Evolutionary conservation across 2,797 vertebrate genomes (phyloP), one percentile per base, ranked within the genome.

Genomic region (Astyanax mexicanus): DNA sequence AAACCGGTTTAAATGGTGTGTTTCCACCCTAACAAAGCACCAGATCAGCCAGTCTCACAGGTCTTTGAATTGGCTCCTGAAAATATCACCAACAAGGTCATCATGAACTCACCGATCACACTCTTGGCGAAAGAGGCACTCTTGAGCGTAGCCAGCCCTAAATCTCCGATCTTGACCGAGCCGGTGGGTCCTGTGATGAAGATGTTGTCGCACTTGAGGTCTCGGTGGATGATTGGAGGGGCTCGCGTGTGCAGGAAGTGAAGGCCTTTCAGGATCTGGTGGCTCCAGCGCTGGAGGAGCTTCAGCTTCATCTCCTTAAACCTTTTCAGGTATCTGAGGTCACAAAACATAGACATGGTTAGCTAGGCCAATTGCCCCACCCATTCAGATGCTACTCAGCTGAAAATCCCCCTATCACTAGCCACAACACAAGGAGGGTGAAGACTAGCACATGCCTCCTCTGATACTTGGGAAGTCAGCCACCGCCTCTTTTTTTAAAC

Each of bases 141-240:
- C 86, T 98, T 99, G 49, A 99, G 95, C 0, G 97, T 99, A 81
- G 97, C 96, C 58, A 99, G 90, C 17, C 97, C 97, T 84, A 99
- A 90, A 86, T 98, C 97, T 9, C 97, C 97, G 0, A 99, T 98
- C 90, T 98, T 99, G 58, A 99, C 95, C 0, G 96, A 98, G 80
- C 95, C 97, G 0, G 93, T 92, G 71, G 96, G 97, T 3, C 97
- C 97, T 0, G 97, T 98, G 90, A 99, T 99, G 91, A 99, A 99
- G 89, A 99, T 92, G 80, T 99, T 99, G 91, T 99, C 97, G 0
- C 97, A 99, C 89, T 99, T 99, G 84, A 99, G 96, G 86, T 99
- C 97, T 0, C 97, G 91, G 82, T 99, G 97, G 84, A 99, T 93
- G 87, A 98, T 97, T 38, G 97, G 96, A 11, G 97, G 97, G 0